These are phyloP conservation scores for Epirrita christyi DNA, from an alignment of 2,888 invertebrate genomes.

Conservation along the genomic window DNA sequence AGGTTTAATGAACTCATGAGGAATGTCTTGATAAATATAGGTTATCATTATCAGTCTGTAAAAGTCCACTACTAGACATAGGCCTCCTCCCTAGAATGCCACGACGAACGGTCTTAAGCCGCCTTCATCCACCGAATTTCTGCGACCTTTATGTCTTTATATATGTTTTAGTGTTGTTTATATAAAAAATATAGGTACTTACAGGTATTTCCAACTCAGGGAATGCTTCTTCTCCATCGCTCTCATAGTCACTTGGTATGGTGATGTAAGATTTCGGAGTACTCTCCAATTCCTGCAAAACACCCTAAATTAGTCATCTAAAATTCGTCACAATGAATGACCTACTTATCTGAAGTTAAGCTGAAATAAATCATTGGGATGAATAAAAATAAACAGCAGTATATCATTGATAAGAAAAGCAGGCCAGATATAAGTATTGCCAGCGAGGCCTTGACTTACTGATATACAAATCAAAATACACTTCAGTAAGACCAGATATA, in stretches of 20 bases:
- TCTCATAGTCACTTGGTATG: constrained; percentile 72
- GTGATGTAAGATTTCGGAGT: constrained; percentile 61
- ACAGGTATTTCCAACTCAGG: constrained; percentile 75
- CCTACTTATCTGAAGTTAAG: constrained; percentile 1
- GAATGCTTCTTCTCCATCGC: constrained; percentile 79
- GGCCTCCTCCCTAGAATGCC: too few species aligned
- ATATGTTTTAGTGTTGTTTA: too few species aligned
- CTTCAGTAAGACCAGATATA: too few species aligned
- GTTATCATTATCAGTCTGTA: too few species aligned
- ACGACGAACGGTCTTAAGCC: too few species aligned
- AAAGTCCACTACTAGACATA: too few species aligned
- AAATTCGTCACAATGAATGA: constrained; percentile 4
- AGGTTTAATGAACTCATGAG: too few species aligned
- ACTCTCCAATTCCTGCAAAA: constrained; percentile 66
- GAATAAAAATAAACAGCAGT: constrained; percentile 35
- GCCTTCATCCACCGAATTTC: too few species aligned
- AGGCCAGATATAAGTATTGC: constrained; percentile 44
- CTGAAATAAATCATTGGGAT: constrained; percentile 10
- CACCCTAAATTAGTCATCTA: constrained; percentile 1
- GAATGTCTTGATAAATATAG: too few species aligned
- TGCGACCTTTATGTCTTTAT: too few species aligned
- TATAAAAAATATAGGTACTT: constrained; percentile 53
- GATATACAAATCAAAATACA: neutral
- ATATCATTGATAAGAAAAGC: constrained; percentile 50
- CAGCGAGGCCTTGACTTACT: constrained; percentile 53